phyloP scores from a whole-genome alignment of 92 coral and sea anemone species.

The Porites divaricata region DNA sequence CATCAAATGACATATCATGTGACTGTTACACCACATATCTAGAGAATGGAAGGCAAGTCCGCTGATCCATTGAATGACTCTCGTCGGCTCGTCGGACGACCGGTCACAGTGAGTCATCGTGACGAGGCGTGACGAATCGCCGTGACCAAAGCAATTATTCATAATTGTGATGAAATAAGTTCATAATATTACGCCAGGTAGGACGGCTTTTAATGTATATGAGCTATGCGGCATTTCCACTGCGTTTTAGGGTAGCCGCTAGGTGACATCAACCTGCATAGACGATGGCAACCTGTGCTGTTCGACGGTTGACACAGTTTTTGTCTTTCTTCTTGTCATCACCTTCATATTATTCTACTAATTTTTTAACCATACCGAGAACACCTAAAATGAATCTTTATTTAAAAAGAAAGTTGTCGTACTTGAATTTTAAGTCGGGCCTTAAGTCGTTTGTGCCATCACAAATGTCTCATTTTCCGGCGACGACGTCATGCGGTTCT shows the following conservation, averaged over 20 bases:
- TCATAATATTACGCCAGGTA: not conserved
- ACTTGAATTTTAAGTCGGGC: not conserved
- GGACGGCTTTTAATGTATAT: not conserved
- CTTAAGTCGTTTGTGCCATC: not conserved
- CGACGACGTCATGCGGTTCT: not conserved
- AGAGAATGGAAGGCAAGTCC: too few relatives aligned
- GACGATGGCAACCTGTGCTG: not conserved
- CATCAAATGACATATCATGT: too few relatives aligned
- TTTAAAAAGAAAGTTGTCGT: not conserved
- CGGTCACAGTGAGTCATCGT: too few relatives aligned
- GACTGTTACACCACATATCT: too few relatives aligned
- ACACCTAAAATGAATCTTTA: not conserved
- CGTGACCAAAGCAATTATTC: not conserved
- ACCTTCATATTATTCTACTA: not conserved
- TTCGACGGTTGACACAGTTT: not conserved
- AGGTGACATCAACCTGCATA: not conserved
- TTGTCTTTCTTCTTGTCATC: not conserved
- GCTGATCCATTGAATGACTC: too few relatives aligned
- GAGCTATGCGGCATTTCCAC: not conserved
- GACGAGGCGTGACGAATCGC: too few relatives aligned
- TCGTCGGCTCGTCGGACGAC: too few relatives aligned
- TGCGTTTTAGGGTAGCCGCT: not conserved
- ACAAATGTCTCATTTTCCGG: not conserved
- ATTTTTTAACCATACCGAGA: not conserved
- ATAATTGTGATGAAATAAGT: not conserved